phyloP scores from a whole-genome alignment of 2,113 vertebrate species.

The Epinephelus moara region DNA sequence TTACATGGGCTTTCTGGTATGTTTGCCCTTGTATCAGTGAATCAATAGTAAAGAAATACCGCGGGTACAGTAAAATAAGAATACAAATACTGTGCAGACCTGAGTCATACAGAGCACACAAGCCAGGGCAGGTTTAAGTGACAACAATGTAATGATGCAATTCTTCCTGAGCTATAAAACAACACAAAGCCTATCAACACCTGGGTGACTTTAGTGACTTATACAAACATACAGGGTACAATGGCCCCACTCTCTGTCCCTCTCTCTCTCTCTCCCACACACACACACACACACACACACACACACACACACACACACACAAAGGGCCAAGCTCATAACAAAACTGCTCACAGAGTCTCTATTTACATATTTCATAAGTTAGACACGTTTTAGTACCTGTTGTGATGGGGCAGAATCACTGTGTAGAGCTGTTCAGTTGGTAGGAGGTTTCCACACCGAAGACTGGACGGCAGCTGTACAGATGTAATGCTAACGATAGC shows the following conservation, averaged over 20 bases:
- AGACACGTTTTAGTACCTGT: conserved; percentile 78
- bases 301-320: not conserved
- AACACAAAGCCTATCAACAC: conserved; percentile 12
- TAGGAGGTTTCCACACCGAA: conserved; percentile 89
- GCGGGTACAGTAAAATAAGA: conserved; percentile 18
- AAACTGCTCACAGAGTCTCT: no score
- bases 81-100: conserved; percentile 14
- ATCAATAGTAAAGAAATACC: conserved; percentile 15
- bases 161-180: conserved; percentile 27
- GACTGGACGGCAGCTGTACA: conserved; percentile 84
- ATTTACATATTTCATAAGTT: no score
- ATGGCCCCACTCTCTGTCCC: no score
- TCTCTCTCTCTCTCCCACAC: not conserved
- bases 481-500: conserved; percentile 87
- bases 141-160: conserved; percentile 53
- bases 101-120: conserved; percentile 22
- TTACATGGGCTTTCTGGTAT: conserved; percentile 26
- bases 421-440: conserved; percentile 90
- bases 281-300: conserved; percentile 1
- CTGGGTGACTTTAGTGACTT: conserved; percentile 3
- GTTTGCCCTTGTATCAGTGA: conserved; percentile 36
- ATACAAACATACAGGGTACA: conserved; percentile 21
- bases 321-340: no score
- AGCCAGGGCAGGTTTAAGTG: conserved; percentile 48
- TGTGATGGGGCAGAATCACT: conserved; percentile 83